Evolutionary conservation across 2,888 invertebrate genomes (phyloP), one percentile per base, ranked within the genome.

Genomic region (Tillus elongatus): DNA sequence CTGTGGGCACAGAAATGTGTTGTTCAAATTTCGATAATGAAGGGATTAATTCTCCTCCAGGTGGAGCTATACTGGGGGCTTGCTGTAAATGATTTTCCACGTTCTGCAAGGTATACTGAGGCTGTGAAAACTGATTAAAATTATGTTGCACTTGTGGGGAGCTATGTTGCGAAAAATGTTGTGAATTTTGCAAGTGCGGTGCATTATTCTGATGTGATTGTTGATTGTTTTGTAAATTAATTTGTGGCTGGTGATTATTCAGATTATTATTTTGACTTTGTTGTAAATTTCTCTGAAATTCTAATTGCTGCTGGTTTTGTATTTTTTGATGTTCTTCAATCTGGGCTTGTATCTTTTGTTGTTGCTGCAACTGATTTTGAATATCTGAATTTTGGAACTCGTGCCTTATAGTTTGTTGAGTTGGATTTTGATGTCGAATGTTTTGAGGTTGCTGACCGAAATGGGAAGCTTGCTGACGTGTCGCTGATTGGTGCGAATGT

Each of bases 1-100:
- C n/a, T n/a, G n/a, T n/a, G n/a, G 67, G 65, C n/a, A 76, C 69
- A 9, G 80, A 74, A 43, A 80, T 73, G 50, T 87, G 87, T 49
- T 86, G 84, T 62, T 88, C 87, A 46, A 75, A 78, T 66, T 82
- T 84, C 3, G 87, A 79, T 39, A 87, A 75, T 11, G 87, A 77
- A 37, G 80, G 77, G 12, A 85, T 73, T 27, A 87, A 68, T 63
- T 87, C 24, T 1, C 84, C 82, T 24, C 76, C 80, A 2, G 80
- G 71, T 24, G 76, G 76, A 13, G 74, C 64, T 41, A 75, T n/a
- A n/a, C n/a, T n/a, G n/a, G n/a, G n/a, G n/a, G n/a, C n/a, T n/a
- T n/a, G 24, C 24, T 19, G 24, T 8, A n/a, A 19, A 19, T 6
- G 24, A 8, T 8, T 19, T 19, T 19, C 6, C n/a, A 8, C 6